Evolutionary conservation across 1,140 invertebrate species (phyloP), one percentile per base, ranked within the genome.

Genomic region (Heliconius eleuchia): DNA sequence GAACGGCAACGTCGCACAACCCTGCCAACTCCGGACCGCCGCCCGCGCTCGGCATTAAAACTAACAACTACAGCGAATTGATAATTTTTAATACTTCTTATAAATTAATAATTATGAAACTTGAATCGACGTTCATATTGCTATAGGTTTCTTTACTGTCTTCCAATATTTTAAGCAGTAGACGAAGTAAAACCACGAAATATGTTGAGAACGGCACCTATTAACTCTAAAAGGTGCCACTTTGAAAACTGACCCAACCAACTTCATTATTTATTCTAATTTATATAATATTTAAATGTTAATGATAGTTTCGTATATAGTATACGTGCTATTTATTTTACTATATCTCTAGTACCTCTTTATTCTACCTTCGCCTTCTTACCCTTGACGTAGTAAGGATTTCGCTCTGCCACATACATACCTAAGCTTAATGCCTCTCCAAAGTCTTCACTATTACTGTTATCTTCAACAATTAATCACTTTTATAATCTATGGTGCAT

Each of bases 161-260:
- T 93, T 92, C 90, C 91, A 92, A 76, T 92, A 89, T 84, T 82
- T 84, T 88, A 91, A 91, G 86, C 80, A 83, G 84, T 84, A 87
- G 83, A 84, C 71, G 75, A 83, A 77, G 83, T 76, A 82, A 76
- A 39, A 37, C 27, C n/a, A 37, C 4, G 39, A 39, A 66, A 66
- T 66, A 66, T 1, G 27, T 23, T 11, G 27, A n/a, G n/a, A 13
- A n/a, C 71, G 37, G n/a, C 71, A 72, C 37, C 19, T 60, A n/a
- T 3, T 30, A 13, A 66, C 9, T 23, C 1, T 5, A 16, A 27
- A 30, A 66, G 60, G 60, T 66, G 60, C 27, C 30, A 66, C 60
- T 27, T 66, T 66, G 1, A 30, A 66, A 66, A 13, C 27, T 27
- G 4, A 66, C 27, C 60, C 27, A 30, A 73, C 74, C 71, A 72